A percentile compares a stretch with the other conserved stretches of the same genome.
phyloP scores from a whole-genome alignment of 2,113 vertebrate species.

The Talpa occidentalis region DNA sequence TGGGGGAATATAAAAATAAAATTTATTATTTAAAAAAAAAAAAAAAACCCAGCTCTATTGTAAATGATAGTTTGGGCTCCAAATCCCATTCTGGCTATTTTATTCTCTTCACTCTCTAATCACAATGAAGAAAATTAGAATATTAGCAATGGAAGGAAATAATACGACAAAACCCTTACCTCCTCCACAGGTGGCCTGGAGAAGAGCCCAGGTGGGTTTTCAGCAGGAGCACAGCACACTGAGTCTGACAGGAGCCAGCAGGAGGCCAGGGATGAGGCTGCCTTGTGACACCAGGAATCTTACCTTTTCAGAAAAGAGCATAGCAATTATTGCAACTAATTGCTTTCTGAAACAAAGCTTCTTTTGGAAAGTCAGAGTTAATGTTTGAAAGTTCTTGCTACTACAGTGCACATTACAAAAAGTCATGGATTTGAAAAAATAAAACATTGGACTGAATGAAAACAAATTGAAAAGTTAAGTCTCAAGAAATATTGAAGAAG shows the following conservation, averaged over 20 bases:
- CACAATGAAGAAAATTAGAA: slow-evolving; percentile 37
- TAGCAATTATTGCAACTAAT: slow-evolving; percentile 75
- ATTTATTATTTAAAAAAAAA: no score
- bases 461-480: slow-evolving; percentile 34
- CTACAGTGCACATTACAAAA: not conserved
- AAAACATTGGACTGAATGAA: not conserved
- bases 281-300: slow-evolving; percentile 45
- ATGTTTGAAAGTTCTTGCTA: slow-evolving; percentile 40
- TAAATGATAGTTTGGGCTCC: not conserved
- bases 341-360: slow-evolving; percentile 55
- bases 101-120: not conserved
- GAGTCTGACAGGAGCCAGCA: slow-evolving; percentile 42
- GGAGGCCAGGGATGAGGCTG: not conserved
- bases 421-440: slow-evolving; percentile 33
- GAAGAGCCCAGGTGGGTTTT: slow-evolving; percentile 25
- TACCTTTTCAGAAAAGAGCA: slow-evolving; percentile 38
- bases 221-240: not conserved
- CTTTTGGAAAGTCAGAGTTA: slow-evolving; percentile 51
- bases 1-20: no score
- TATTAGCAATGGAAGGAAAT: not conserved
- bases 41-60: not conserved
- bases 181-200: not conserved
- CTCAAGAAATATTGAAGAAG: not conserved
- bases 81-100: slow-evolving; percentile 9
- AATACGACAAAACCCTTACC: not conserved